Evolutionary conservation across 2,888 invertebrate species (phyloP).

Genomic region (Oithona nana): DNA sequence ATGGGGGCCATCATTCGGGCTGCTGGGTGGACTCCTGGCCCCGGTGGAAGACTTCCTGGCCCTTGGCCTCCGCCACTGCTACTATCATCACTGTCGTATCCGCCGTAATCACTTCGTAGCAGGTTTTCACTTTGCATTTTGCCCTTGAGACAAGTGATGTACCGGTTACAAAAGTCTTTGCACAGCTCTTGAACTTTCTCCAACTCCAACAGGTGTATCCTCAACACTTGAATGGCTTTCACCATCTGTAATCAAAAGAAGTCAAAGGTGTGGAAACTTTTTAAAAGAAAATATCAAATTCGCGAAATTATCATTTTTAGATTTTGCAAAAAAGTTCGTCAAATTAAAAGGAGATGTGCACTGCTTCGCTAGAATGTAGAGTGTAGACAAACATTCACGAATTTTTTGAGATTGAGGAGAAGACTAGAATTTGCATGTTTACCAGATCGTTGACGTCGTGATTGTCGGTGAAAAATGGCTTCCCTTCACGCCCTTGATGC

Average conservation of each 20-base stretch:
- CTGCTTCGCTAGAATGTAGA: not conserved
- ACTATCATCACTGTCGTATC: slow-evolving; percentile 22
- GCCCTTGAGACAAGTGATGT: slow-evolving; percentile 60
- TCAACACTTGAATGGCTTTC: slow-evolving; percentile 67
- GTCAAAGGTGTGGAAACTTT: not conserved
- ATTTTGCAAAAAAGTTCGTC: no score
- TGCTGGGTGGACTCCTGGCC: no score
- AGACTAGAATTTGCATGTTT: no score
- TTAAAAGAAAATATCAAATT: no score
- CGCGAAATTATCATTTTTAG: no score
- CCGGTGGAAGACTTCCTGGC: slow-evolving; percentile 2
- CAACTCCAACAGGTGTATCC: slow-evolving; percentile 75
- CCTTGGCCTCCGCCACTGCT: not conserved
- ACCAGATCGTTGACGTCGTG: slow-evolving; percentile 87
- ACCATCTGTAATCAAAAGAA: slow-evolving; percentile 46
- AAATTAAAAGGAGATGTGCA: no score
- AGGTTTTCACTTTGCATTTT: slow-evolving; percentile 74
- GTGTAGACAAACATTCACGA: not conserved
- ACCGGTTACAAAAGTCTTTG: slow-evolving; percentile 81
- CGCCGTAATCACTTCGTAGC: slow-evolving; percentile 53
- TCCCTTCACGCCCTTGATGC: slow-evolving; percentile 62
- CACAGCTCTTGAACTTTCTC: slow-evolving; percentile 83
- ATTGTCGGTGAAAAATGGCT: slow-evolving; percentile 69
- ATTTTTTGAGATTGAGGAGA: not conserved
- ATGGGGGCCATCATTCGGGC: not conserved